These are phyloP conservation scores for Anableps anableps DNA, from an alignment of 2,797 vertebrate genomes.

Conservation along the genomic window DNA sequence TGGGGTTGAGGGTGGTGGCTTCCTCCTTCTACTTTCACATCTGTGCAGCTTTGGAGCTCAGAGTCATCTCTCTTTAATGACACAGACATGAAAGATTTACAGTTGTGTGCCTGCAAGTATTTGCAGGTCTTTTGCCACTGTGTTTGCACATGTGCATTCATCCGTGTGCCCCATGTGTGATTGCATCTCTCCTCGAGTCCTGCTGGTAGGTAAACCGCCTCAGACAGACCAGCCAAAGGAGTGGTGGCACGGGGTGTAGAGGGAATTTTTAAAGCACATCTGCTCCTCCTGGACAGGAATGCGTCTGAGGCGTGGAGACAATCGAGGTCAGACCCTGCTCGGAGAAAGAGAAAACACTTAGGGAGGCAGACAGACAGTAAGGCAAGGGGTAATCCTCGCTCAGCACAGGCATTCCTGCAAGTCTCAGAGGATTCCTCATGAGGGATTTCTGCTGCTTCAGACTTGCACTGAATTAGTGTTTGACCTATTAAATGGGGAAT, in stretches of 20 bases:
- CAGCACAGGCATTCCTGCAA: constrained; percentile 41
- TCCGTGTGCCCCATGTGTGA: constrained; percentile 49
- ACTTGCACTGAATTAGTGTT: constrained; percentile 33
- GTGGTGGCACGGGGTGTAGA: neutral
- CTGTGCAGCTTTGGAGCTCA: constrained; percentile 7
- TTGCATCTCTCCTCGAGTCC: constrained; percentile 22
- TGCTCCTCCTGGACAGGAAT: constrained; percentile 61
- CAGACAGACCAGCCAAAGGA: neutral
- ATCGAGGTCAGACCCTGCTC: constrained; percentile 63
- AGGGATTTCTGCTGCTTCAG: constrained; percentile 52
- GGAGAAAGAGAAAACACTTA: constrained; percentile 65
- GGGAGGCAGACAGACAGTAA: constrained; percentile 54
- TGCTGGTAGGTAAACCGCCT: constrained; percentile 38
- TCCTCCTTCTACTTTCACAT: constrained; percentile 9
- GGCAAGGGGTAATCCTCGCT: constrained; percentile 58
- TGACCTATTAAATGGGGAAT: constrained; percentile 12
- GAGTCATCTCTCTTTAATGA: constrained; percentile 41
- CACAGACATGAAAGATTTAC: constrained; percentile 64
- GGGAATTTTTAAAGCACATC: constrained; percentile 67
- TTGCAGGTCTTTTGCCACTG: constrained; percentile 32
- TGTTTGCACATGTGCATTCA: constrained; percentile 69
- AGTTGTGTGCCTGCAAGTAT: constrained; percentile 15
- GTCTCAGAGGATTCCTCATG: constrained; percentile 63
- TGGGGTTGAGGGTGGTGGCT: neutral
- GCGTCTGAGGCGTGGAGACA: constrained; percentile 64